Evolutionary conservation across 1,140 invertebrate genomes (phyloP).

Genomic region (Portunus trituberculatus): DNA sequence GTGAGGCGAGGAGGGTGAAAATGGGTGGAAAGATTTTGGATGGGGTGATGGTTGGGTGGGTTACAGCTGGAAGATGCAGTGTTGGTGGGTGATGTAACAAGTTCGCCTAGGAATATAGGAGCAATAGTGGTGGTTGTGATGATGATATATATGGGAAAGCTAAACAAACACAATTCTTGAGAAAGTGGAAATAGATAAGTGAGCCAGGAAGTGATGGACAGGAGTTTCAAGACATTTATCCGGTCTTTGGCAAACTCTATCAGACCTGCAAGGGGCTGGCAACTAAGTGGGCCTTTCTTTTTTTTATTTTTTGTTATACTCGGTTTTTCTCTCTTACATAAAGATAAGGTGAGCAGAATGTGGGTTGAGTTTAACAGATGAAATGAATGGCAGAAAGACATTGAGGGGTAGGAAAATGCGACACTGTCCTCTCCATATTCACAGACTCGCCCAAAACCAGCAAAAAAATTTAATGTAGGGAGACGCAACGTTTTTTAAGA

Average conservation of each 20-base stretch:
- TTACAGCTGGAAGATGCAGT: conserved; percentile 4
- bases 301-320: no score
- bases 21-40: background rate
- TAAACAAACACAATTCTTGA: background rate
- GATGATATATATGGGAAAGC: background rate
- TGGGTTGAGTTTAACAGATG: background rate
- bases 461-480: background rate
- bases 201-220: background rate
- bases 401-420: background rate
- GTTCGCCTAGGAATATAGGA: background rate
- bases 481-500: conserved; percentile 55
- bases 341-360: background rate
- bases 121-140: conserved; percentile 18
- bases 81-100: background rate
- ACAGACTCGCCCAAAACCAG: background rate
- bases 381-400: background rate
- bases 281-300: background rate
- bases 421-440: background rate
- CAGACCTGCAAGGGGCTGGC: background rate
- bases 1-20: conserved; percentile 8
- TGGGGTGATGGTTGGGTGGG: background rate
- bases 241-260: no score
- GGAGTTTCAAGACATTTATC: no score
- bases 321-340: no score
- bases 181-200: background rate